phyloP scores from a whole-genome alignment of 1,140 invertebrate species.

The Drosophila ironensis region DNA sequence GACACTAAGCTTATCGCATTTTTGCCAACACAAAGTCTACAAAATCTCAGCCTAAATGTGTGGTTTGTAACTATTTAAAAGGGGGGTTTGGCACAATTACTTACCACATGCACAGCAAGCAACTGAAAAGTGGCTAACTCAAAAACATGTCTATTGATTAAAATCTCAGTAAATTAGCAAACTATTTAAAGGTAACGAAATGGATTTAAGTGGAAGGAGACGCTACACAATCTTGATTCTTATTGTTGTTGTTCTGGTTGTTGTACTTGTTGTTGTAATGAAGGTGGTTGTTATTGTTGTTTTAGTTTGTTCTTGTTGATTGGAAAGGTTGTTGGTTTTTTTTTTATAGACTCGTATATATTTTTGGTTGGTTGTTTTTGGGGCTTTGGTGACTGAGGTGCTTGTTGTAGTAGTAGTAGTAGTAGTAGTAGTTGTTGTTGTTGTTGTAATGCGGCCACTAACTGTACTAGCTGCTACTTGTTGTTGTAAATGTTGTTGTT shows the following conservation, averaged over 20 bases:
- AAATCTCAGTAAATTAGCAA: constrained; percentile 29
- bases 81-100: constrained; percentile 46
- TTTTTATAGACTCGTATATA: not conserved
- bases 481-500: constrained; percentile 49
- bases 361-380: constrained; percentile 5
- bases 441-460: constrained; percentile 34
- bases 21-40: too few relatives aligned
- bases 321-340: constrained; percentile 43
- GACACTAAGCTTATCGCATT: too few relatives aligned
- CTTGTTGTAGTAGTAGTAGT: constrained; percentile 44
- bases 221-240: constrained; percentile 22
- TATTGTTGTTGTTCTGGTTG: constrained; percentile 39
- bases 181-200: constrained; percentile 28
- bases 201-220: constrained; percentile 20
- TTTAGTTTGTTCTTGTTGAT: constrained; percentile 46
- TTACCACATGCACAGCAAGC: constrained; percentile 68
- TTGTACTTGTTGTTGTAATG: constrained; percentile 43
- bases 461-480: constrained; percentile 48
- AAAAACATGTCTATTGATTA: constrained; percentile 8
- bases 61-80: constrained; percentile 5
- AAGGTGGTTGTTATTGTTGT: constrained; percentile 32
- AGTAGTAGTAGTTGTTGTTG: constrained; percentile 33
- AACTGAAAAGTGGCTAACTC: constrained; percentile 32
- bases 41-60: not conserved
- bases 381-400: constrained; percentile 48